Evolutionary conservation across 37 sponge, comb jelly and placozoan genomes (phyloP).

Genomic region (Amphimedon queenslandica): DNA sequence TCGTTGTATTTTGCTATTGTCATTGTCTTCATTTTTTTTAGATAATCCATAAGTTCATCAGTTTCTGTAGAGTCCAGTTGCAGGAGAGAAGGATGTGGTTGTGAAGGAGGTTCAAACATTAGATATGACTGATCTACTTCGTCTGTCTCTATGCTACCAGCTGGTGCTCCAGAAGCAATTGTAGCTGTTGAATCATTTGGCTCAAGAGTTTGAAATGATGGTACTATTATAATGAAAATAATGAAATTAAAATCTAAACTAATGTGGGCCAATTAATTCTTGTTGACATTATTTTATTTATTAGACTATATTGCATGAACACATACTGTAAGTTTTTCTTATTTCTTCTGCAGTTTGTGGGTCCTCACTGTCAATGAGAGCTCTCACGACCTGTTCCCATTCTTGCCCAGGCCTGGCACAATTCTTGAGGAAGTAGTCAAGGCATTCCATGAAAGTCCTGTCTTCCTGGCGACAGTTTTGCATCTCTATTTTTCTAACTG

Average conservation of each 20-base stretch:
- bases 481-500: no score
- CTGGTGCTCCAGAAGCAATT: no score
- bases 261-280: no score
- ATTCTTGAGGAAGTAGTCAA: neutral
- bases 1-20: neutral
- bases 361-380: neutral
- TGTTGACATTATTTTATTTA: neutral
- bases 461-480: no score
- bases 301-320: neutral
- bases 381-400: neutral
- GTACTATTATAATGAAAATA: no score
- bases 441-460: neutral
- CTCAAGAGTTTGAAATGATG: no score
- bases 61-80: neutral
- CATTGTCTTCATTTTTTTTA: neutral
- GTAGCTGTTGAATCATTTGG: no score
- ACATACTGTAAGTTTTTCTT: neutral
- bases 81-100: neutral
- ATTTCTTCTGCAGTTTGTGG: neutral
- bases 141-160: no score
- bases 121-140: neutral
- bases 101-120: no score
- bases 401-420: neutral
- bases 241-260: neutral
- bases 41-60: neutral